phyloP scores from a whole-genome alignment of 37 sponge, comb jelly and placozoan species.

The Haliclona indistincta region DNA sequence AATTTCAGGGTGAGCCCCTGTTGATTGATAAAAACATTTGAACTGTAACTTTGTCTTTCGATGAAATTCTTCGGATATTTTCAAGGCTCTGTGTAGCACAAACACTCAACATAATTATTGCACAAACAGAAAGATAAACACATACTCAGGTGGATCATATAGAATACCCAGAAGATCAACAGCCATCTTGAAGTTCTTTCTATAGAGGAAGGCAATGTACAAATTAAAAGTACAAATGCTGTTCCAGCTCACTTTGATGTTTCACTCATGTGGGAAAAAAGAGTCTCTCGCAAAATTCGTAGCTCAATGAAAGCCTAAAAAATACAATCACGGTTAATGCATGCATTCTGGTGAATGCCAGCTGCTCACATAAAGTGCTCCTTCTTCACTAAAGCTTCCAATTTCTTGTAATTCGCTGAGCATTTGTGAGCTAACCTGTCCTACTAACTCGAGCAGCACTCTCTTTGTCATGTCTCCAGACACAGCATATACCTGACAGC shows the following conservation, averaged over 20 bases:
- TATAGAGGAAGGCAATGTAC: too few relatives aligned
- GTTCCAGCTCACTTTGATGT: neutral
- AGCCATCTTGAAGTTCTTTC: neutral
- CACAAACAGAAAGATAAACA: too few relatives aligned
- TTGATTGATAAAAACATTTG: neutral
- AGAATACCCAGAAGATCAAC: too few relatives aligned
- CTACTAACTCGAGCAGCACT: conserved; percentile 55
- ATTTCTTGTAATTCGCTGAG: conserved; percentile 30
- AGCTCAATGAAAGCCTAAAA: conserved; percentile 3
- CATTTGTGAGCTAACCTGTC: conserved; percentile 45
- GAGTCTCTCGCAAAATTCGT: neutral
- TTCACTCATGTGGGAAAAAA: neutral
- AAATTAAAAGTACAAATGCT: too few relatives aligned
- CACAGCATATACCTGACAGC: conserved; percentile 58
- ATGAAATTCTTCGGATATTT: neutral
- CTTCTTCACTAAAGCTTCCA: conserved; percentile 64
- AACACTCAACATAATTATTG: too few relatives aligned
- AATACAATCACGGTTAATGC: neutral
- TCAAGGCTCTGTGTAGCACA: neutral
- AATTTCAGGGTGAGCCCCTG: too few relatives aligned
- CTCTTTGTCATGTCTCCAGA: conserved; percentile 48
- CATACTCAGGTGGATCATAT: too few relatives aligned
- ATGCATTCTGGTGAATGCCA: neutral
- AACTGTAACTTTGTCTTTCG: neutral
- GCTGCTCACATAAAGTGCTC: conserved; percentile 61